These are phyloP conservation scores for Halichoeres trimaculatus DNA, from an alignment of 2,113 vertebrate genomes.

Conservation along the genomic window DNA sequence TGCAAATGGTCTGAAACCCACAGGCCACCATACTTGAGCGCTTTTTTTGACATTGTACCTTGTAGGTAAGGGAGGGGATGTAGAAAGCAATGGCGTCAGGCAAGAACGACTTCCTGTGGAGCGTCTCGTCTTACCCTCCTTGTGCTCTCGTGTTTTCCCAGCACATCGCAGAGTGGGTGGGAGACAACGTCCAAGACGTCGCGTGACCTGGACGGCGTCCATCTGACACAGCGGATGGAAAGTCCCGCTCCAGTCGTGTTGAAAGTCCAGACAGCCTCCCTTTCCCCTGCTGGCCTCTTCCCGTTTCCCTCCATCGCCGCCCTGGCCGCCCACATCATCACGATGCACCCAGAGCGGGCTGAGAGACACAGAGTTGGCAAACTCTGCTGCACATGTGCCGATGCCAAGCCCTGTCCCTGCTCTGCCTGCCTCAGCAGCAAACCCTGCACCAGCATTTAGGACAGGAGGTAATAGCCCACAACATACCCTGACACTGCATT, in stretches of 20 bases:
- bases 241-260: background rate
- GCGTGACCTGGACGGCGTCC: too few relatives aligned
- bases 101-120: too few relatives aligned
- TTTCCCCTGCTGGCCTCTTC: constrained; percentile 57
- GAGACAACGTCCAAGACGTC: too few relatives aligned
- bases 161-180: too few relatives aligned
- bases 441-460: constrained; percentile 65
- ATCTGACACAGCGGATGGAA: too few relatives aligned
- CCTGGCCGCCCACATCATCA: constrained; percentile 35
- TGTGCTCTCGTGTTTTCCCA: too few relatives aligned
- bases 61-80: too few relatives aligned
- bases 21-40: too few relatives aligned
- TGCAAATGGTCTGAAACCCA: too few relatives aligned
- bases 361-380: constrained; percentile 56
- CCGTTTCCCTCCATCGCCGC: constrained; percentile 10
- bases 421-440: constrained; percentile 72
- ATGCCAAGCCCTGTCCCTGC: constrained; percentile 40
- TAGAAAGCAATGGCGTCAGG: too few relatives aligned
- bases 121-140: too few relatives aligned
- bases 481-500: constrained; percentile 68
- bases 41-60: too few relatives aligned
- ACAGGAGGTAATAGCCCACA: constrained; percentile 68
- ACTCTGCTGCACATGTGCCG: constrained; percentile 43
- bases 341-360: constrained; percentile 33
- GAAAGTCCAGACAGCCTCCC: constrained; percentile 59